Conservation (phyloP, 2,113 vertebrate genomes). For the Oenanthe melanoleuca region DNA sequence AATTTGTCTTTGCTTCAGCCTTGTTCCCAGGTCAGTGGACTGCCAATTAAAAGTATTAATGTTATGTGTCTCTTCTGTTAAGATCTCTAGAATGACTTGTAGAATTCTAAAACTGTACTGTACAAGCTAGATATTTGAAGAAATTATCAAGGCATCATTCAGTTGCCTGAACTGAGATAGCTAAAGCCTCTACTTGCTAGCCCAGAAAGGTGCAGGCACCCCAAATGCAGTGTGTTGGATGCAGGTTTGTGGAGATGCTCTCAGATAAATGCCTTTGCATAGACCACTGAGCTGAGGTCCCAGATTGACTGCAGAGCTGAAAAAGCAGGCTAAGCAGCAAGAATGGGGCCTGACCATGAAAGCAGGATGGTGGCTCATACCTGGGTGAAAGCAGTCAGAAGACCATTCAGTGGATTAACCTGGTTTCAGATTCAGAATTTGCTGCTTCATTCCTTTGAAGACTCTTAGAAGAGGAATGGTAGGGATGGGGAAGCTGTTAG, state of each 20-base stretch:
- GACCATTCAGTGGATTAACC: background rate
- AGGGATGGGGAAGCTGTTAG: background rate
- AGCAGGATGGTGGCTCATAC: background rate
- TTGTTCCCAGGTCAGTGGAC: background rate
- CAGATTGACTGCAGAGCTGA: background rate
- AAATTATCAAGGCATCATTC: background rate
- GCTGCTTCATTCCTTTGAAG: background rate
- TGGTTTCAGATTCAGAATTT: background rate
- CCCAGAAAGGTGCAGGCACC: background rate
- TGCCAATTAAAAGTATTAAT: background rate
- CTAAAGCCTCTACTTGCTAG: background rate
- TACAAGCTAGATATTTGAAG: background rate
- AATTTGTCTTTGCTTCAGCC: background rate
- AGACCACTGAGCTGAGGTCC: background rate
- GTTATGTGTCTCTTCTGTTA: background rate
- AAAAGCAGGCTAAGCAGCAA: background rate
- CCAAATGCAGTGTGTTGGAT: background rate
- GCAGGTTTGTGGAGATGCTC: background rate
- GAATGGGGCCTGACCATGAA: rapidly evolving
- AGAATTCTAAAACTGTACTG: background rate
- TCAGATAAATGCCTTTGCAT: background rate
- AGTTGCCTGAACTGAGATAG: background rate
- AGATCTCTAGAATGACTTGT: background rate
- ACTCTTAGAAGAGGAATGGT: background rate
- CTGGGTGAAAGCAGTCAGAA: background rate